Evolutionary conservation across 2,113 vertebrate genomes (phyloP).

Genomic region (Scartelaos histophorus): DNA sequence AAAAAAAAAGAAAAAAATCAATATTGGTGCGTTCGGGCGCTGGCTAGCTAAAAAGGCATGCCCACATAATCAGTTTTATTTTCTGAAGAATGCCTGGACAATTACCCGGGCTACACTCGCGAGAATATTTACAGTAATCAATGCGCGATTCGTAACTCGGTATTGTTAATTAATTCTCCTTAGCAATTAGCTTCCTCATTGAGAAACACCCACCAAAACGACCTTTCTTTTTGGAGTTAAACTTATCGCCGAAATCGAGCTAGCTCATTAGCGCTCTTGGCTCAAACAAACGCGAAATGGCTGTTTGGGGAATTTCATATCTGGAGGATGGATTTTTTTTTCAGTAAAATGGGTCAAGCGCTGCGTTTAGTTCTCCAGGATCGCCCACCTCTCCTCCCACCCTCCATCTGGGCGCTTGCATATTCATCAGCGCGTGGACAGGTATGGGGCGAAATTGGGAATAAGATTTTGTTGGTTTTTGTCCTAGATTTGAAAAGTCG

Average conservation of each 20-base stretch:
- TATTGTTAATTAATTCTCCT: conserved; percentile 62
- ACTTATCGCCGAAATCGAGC: conserved; percentile 40
- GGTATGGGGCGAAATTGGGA: conserved; percentile 37
- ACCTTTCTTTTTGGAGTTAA: conserved; percentile 61
- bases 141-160: conserved; percentile 60
- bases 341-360: conserved; percentile 60
- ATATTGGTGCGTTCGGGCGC: conserved; percentile 44
- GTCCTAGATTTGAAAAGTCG: conserved; percentile 22
- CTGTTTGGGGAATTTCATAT: conserved; percentile 41
- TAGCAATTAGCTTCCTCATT: conserved; percentile 63
- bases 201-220: conserved; percentile 56
- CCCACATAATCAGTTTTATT: conserved; percentile 65
- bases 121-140: conserved; percentile 70
- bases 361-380: conserved; percentile 51
- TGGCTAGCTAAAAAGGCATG: conserved; percentile 35
- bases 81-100: conserved; percentile 49
- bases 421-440: conserved; percentile 59
- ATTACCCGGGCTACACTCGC: conserved; percentile 53
- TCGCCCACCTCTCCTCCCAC: conserved; percentile 62
- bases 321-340: conserved; percentile 38
- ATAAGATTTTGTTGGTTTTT: conserved; percentile 11
- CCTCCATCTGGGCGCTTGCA: conserved; percentile 66
- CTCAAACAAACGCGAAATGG: conserved; percentile 54
- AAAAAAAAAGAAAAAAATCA: conserved; percentile 53
- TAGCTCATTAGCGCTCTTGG: conserved; percentile 53